phyloP scores from a whole-genome alignment of 2,113 vertebrate genomes.

The Bambusicola thoracicus region DNA sequence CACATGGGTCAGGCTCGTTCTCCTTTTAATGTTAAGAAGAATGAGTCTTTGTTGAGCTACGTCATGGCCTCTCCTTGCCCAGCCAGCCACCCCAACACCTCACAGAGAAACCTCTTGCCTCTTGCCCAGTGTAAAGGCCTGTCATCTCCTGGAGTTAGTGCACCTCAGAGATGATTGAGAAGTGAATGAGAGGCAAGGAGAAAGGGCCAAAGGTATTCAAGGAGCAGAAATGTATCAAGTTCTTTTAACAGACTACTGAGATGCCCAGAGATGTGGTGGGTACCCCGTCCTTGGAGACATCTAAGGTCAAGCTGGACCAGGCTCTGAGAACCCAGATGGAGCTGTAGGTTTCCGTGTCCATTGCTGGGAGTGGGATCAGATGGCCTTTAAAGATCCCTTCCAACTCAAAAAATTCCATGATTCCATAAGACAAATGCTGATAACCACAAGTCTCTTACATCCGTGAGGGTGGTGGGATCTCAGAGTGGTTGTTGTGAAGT shows the following conservation, averaged over 20 bases:
- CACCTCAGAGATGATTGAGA: neutral
- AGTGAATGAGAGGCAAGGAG: neutral
- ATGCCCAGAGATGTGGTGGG: neutral
- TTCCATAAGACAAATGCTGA: neutral
- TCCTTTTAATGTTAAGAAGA: neutral
- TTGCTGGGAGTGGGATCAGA: too few species aligned
- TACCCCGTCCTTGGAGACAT: too few species aligned
- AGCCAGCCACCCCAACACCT: neutral
- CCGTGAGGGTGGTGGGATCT: fast-evolving
- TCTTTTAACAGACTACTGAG: neutral
- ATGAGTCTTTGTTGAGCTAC: neutral
- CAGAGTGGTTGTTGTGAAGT: neutral
- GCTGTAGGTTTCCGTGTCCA: too few species aligned
- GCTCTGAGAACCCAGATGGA: too few species aligned
- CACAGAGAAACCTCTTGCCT: neutral
- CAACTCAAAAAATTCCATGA: too few species aligned
- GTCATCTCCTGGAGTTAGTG: neutral
- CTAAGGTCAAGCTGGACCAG: too few species aligned
- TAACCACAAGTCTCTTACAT: neutral
- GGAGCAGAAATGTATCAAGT: neutral
- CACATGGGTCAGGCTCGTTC: fast-evolving
- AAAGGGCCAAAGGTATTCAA: neutral
- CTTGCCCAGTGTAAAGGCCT: fast-evolving
- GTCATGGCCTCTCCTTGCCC: neutral
- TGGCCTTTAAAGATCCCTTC: too few species aligned